phyloP scores from a whole-genome alignment of 2,888 invertebrate genomes.

The Pyrochroa serraticornis region DNA sequence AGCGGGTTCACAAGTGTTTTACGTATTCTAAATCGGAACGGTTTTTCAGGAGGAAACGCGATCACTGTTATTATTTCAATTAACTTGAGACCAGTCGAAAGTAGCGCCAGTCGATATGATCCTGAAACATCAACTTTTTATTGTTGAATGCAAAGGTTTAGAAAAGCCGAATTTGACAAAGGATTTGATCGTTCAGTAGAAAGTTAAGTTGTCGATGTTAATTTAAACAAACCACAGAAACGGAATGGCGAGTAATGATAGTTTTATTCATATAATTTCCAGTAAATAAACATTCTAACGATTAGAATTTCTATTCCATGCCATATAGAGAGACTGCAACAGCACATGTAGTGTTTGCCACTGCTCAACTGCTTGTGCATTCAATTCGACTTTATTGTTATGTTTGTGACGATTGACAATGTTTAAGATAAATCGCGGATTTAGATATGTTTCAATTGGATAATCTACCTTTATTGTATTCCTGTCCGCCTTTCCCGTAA shows the following conservation, averaged over 20 bases:
- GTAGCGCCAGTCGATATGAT: conserved; percentile 6
- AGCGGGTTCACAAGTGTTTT: not conserved
- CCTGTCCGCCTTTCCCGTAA: conserved; percentile 40
- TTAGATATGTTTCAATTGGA: conserved; percentile 50
- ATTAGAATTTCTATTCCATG: conserved; percentile 40
- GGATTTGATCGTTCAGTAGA: conserved; percentile 21
- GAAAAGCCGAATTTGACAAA: conserved; percentile 19
- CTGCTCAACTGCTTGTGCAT: conserved; percentile 39
- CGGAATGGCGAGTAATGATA: conserved; percentile 49
- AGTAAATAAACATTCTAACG: conserved; percentile 51
- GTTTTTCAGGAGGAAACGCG: not conserved
- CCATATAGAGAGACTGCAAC: conserved; percentile 45
- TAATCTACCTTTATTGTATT: conserved; percentile 44
- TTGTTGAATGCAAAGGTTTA: not conserved
- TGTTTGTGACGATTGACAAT: conserved; percentile 50
- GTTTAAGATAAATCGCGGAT: conserved; percentile 51
- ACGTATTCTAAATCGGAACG: conserved; percentile 6
- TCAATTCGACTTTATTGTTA: conserved; percentile 50
- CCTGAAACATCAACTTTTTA: conserved; percentile 11
- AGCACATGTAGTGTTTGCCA: conserved; percentile 46
- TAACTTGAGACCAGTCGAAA: conserved; percentile 3
- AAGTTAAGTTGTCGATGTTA: conserved; percentile 48
- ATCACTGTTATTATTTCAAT: conserved; percentile 39
- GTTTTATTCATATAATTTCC: conserved; percentile 51
- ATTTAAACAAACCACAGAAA: conserved; percentile 46